Conservation (phyloP, 2,113 vertebrate genomes). For the Carettochelys insculpta region DNA sequence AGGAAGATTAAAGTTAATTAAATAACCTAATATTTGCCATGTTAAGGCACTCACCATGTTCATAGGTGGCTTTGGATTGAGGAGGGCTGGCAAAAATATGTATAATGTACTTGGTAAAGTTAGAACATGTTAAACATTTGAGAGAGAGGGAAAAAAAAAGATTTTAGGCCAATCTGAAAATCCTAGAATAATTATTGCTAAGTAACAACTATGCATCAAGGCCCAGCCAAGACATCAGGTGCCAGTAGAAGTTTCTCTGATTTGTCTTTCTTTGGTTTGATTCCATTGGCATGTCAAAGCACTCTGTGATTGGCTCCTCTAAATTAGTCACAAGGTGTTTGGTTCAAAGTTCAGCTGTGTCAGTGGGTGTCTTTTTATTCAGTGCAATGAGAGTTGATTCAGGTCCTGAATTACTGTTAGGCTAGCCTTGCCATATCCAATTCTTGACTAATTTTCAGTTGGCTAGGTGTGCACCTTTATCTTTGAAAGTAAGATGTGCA, state of each 20-base stretch:
- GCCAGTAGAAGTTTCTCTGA: not conserved
- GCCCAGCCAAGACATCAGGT: not conserved
- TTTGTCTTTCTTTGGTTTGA: not conserved
- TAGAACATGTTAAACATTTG: not conserved
- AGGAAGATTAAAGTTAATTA: not conserved
- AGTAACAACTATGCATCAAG: not conserved
- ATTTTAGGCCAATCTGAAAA: not conserved
- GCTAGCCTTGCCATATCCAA: fast-evolving
- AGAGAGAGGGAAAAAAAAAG: not conserved
- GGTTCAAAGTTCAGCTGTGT: not conserved
- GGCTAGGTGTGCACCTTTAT: not conserved
- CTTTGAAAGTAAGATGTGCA: not conserved
- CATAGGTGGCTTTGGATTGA: not conserved
- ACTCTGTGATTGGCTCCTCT: not conserved
- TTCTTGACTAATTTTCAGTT: not conserved
- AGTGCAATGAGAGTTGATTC: not conserved
- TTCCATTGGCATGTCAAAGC: not conserved
- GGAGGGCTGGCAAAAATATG: not conserved
- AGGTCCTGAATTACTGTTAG: not conserved
- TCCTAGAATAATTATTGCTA: not conserved
- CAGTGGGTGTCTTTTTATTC: not conserved
- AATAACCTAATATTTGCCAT: fast-evolving
- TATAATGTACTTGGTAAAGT: not conserved
- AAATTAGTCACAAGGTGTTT: not conserved
- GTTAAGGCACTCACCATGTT: not conserved